Evolutionary conservation across 2,888 invertebrate genomes (phyloP).

Genomic region (Lasioglossum lativentre): DNA sequence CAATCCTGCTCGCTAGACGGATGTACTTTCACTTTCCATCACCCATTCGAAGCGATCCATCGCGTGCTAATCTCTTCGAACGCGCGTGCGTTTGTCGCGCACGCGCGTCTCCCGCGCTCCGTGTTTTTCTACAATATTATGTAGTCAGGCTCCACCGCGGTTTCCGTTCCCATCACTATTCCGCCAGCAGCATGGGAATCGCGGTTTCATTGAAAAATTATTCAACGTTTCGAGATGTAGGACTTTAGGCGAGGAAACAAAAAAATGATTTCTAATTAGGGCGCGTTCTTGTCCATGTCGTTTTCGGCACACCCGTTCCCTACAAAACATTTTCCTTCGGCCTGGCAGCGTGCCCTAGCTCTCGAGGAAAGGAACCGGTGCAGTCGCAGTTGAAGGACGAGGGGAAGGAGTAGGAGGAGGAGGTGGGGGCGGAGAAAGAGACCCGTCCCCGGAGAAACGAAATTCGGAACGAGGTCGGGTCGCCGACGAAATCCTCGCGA

Average conservation of each 20-base stretch:
- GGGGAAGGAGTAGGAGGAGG: background rate
- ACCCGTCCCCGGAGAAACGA: constrained; percentile 34
- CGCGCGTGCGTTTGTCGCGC: constrained; percentile 34
- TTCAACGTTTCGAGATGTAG: background rate
- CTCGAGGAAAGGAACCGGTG: constrained; percentile 11
- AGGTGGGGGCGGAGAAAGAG: background rate
- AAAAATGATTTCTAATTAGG: background rate
- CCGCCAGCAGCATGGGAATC: background rate
- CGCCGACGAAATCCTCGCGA: constrained; percentile 33
- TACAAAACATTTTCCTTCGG: constrained; percentile 45
- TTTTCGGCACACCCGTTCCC: constrained; percentile 25
- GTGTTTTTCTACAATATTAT: background rate
- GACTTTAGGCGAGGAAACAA: background rate
- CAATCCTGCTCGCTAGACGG: constrained; percentile 35
- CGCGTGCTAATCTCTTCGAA: constrained; percentile 46
- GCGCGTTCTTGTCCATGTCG: background rate
- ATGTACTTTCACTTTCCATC: constrained; percentile 66
- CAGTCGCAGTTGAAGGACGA: background rate
- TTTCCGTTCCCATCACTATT: background rate
- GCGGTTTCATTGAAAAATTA: background rate
- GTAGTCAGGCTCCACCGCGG: background rate
- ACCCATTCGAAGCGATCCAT: constrained; percentile 20
- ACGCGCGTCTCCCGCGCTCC: background rate
- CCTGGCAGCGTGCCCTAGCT: constrained; percentile 60
- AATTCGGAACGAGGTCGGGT: constrained; percentile 66